phyloP scores from a whole-genome alignment of 2,113 vertebrate species.

The Carlito syrichta region DNA sequence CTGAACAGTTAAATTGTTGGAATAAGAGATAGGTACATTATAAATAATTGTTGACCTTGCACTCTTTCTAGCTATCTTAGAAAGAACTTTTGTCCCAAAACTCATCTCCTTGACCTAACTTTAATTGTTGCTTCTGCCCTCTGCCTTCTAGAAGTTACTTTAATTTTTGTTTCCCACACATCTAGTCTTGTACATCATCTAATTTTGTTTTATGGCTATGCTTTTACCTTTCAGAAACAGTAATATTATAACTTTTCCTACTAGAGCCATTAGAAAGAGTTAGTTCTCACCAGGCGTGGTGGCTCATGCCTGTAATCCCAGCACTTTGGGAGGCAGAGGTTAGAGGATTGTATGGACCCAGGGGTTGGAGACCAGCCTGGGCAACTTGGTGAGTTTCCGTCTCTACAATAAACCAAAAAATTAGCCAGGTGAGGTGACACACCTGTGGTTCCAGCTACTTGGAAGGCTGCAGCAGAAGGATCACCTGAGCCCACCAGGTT shows the following conservation, averaged over 20 bases:
- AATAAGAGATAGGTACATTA: neutral
- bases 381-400: too few species aligned
- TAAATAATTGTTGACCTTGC: constrained; percentile 31
- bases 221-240: constrained; percentile 69
- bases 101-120: constrained; percentile 34
- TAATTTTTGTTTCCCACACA: constrained; percentile 39
- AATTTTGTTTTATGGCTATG: neutral
- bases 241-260: neutral
- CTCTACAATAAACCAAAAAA: too few species aligned
- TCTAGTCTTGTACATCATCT: neutral
- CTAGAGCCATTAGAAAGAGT: neutral
- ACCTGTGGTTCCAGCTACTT: too few species aligned
- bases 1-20: neutral
- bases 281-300: too few species aligned
- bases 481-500: too few species aligned
- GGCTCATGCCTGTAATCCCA: too few species aligned
- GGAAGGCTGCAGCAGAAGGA: too few species aligned
- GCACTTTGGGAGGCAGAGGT: too few species aligned
- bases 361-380: too few species aligned
- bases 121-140: constrained; percentile 3
- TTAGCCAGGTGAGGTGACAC: too few species aligned
- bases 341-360: too few species aligned
- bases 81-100: constrained; percentile 52
- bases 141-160: constrained; percentile 61
- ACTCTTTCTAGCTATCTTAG: constrained; percentile 45